These are phyloP conservation scores for Varanus salvator DNA, from an alignment of 2,113 vertebrate genomes.

Conservation along the genomic window DNA sequence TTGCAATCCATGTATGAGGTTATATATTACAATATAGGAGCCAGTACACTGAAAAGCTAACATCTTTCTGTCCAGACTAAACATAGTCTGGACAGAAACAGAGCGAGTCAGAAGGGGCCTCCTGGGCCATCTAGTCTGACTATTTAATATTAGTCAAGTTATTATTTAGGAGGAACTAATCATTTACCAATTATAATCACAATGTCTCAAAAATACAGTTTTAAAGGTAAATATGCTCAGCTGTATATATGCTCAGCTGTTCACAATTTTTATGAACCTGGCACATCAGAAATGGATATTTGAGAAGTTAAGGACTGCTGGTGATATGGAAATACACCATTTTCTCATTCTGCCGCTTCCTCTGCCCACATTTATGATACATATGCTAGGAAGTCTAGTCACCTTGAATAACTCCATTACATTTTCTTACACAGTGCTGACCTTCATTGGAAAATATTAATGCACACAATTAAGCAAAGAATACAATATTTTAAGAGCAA, in stretches of 20 bases:
- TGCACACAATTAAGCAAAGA: not conserved
- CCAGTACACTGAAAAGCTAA: too few species aligned
- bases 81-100: too few species aligned
- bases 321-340: too few species aligned
- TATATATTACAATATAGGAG: too few species aligned
- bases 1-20: too few species aligned
- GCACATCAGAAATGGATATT: too few species aligned
- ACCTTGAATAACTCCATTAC: not conserved
- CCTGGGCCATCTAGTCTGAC: too few species aligned
- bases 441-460: not conserved
- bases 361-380: not conserved
- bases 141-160: not conserved
- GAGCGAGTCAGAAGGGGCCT: too few species aligned
- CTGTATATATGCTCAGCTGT: too few species aligned
- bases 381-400: not conserved
- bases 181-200: not conserved
- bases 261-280: too few species aligned
- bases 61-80: not conserved
- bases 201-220: too few species aligned
- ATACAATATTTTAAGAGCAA: not conserved
- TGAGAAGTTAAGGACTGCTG: not conserved
- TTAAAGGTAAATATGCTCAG: too few species aligned
- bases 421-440: not conserved
- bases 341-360: not conserved
- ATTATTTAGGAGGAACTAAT: not conserved